phyloP scores from a whole-genome alignment of 2,797 vertebrate species.

The Atherinosoma microstoma region DNA sequence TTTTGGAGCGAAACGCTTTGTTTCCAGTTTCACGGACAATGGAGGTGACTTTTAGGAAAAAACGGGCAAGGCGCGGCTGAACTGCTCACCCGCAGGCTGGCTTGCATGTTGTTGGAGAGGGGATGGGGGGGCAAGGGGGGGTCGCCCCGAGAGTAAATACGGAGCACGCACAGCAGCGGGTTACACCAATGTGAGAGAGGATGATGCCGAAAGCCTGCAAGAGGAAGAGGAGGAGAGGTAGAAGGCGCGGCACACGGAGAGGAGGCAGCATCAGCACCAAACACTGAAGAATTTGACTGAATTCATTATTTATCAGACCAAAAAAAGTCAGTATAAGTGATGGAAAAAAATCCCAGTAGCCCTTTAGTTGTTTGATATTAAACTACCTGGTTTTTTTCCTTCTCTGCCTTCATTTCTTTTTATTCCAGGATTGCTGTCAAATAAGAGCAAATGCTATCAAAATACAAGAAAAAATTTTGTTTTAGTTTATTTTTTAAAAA shows the following conservation, averaged over 20 bases:
- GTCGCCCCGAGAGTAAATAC: constrained; percentile 31
- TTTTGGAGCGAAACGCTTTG: background rate
- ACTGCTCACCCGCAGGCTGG: constrained; percentile 65
- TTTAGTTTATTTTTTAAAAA: too few relatives aligned
- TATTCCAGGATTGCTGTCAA: background rate
- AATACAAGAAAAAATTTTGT: too few relatives aligned
- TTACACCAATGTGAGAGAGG: constrained; percentile 21
- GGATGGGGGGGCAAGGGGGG: constrained; percentile 10
- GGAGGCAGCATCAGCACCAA: constrained; percentile 37
- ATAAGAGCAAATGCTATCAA: background rate
- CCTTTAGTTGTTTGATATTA: too few relatives aligned
- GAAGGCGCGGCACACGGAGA: constrained; percentile 1
- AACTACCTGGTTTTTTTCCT: too few relatives aligned
- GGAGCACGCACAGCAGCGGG: constrained; percentile 15
- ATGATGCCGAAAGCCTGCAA: constrained; percentile 16
- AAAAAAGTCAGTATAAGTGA: too few relatives aligned
- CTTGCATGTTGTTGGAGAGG: constrained; percentile 25
- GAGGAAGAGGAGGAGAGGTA: background rate
- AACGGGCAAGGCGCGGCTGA: constrained; percentile 4
- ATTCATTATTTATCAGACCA: background rate
- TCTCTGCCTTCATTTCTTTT: background rate
- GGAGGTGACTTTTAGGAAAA: background rate
- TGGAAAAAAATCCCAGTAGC: too few relatives aligned
- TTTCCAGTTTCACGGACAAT: background rate
- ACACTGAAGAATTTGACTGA: background rate